These are phyloP conservation scores for Thalassarche chlororhynchos DNA, from an alignment of 2,113 vertebrate species.

Conservation along the genomic window DNA sequence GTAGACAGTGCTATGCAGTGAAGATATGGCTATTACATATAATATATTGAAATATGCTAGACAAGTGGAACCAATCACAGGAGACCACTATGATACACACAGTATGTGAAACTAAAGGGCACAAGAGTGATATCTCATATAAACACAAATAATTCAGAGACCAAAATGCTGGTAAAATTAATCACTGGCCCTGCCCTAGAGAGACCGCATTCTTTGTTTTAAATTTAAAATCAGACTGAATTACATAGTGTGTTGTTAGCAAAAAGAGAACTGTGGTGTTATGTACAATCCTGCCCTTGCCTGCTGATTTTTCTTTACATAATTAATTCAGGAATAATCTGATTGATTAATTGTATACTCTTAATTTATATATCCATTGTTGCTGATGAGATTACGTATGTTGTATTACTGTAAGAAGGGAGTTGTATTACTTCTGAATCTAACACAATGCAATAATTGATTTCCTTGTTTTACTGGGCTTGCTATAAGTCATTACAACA, in stretches of 20 bases:
- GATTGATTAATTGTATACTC: constrained; percentile 68
- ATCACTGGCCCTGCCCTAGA: not conserved
- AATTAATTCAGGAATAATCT: constrained; percentile 67
- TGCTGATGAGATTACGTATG: constrained; percentile 68
- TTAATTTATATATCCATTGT: constrained; percentile 63
- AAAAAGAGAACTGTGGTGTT: not conserved
- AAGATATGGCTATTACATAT: not conserved
- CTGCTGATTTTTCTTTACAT: constrained; percentile 49
- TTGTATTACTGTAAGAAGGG: constrained; percentile 56
- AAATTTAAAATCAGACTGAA: constrained; percentile 13
- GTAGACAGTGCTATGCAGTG: not conserved
- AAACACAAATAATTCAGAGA: not conserved
- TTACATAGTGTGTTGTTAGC: not conserved
- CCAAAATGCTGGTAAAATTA: not conserved
- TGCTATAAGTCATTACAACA: constrained; percentile 56
- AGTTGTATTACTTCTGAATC: constrained; percentile 66
- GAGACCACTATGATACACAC: not conserved
- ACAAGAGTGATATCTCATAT: not conserved
- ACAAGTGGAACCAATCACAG: not conserved
- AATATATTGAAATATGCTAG: not conserved
- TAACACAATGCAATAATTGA: constrained; percentile 55
- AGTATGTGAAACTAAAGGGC: not conserved
- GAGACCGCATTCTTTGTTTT: not conserved
- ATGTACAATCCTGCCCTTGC: constrained; percentile 20
- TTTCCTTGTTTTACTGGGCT: constrained; percentile 56